These are phyloP conservation scores for Urocynchramus pylzowi DNA, from an alignment of 2,113 vertebrate species.

Conservation along the genomic window DNA sequence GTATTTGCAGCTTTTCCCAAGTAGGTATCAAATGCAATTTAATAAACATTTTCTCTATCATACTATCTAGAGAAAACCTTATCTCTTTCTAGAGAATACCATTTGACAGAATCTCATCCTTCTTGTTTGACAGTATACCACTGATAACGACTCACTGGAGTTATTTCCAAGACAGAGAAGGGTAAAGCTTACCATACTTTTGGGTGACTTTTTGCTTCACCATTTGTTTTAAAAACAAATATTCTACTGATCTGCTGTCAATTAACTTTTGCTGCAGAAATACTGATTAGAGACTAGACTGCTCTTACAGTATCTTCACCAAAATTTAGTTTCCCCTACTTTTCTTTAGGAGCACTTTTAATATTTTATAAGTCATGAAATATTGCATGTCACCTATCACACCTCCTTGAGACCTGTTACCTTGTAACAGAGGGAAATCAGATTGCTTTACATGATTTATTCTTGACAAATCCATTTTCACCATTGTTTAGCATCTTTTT, in stretches of 20 bases:
- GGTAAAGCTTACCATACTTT: not conserved
- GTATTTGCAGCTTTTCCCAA: not conserved
- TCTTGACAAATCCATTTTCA: not conserved
- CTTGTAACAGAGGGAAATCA: not conserved
- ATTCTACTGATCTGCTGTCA: not conserved
- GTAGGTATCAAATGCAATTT: not conserved
- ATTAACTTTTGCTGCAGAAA: not conserved
- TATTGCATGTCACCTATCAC: not conserved
- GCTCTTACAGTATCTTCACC: not conserved
- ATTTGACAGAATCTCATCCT: slow-evolving; percentile 1
- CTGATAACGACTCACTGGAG: not conserved
- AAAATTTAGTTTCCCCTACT: not conserved
- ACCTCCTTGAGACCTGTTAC: not conserved
- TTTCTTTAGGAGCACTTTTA: not conserved
- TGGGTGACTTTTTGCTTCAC: not conserved
- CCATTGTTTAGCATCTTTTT: not conserved
- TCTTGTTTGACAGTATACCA: not conserved
- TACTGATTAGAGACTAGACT: not conserved
- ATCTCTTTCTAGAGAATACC: not conserved
- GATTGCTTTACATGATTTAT: not conserved
- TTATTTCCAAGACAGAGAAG: not conserved
- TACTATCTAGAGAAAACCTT: not conserved
- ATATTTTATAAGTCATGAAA: not conserved
- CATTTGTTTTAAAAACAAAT: not conserved
- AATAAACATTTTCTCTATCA: not conserved